Conservation (phyloP, 2,113 vertebrate genomes). For the Cacatua alba region DNA sequence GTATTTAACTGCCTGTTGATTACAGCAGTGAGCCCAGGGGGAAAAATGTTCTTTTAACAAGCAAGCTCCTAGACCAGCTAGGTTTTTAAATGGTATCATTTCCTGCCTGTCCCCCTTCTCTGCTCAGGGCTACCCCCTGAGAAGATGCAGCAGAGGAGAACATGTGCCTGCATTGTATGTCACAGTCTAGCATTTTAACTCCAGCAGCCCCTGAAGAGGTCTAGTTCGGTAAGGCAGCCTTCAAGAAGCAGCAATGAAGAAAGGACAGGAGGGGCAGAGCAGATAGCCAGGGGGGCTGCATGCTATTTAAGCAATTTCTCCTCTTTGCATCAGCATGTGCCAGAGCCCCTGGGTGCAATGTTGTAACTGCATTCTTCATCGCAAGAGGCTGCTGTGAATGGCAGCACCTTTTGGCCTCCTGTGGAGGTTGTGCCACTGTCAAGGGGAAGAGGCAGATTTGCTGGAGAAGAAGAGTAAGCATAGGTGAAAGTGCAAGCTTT, state of each 20-base stretch:
- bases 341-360: accelerated
- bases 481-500: neutral
- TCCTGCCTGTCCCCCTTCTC: neutral
- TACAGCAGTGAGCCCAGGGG: neutral
- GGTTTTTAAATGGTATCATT: neutral
- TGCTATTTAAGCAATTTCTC: accelerated
- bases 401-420: neutral
- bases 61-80: neutral
- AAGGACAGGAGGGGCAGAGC: neutral
- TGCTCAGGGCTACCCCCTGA: neutral
- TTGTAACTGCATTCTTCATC: accelerated
- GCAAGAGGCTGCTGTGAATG: neutral
- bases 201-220: neutral
- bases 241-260: neutral
- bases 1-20: neutral
- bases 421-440: neutral
- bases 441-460: neutral
- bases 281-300: neutral
- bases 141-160: neutral
- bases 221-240: neutral
- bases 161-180: neutral
- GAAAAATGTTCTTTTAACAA: neutral
- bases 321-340: neutral
- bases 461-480: neutral
- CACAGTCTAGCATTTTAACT: neutral